Evolutionary conservation across 2,797 vertebrate genomes (phyloP).

Genomic region (Galago senegalensis): DNA sequence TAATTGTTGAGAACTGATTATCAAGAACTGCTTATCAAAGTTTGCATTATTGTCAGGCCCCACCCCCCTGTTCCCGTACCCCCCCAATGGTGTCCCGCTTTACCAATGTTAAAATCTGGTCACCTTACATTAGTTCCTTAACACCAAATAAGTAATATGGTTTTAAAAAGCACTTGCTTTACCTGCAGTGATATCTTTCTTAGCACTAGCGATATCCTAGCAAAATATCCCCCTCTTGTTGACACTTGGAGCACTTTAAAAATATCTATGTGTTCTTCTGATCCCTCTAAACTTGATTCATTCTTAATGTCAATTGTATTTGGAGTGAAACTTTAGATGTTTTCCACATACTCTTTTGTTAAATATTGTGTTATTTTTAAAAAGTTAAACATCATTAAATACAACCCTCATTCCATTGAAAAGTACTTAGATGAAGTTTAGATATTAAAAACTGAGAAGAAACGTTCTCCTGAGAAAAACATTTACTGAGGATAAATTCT

Average conservation of each 20-base stretch:
- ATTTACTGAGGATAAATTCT: constrained; percentile 17
- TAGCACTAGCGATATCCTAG: neutral
- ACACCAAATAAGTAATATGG: neutral
- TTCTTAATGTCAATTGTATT: constrained; percentile 65
- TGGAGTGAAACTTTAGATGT: constrained; percentile 44
- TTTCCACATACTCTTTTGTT: constrained; percentile 42
- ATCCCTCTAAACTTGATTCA: constrained; percentile 50
- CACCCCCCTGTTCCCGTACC: too few species aligned
- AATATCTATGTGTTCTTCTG: neutral
- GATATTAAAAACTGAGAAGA: constrained; percentile 51
- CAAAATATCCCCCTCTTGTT: neutral
- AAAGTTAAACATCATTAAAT: constrained; percentile 48
- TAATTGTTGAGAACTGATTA: too few species aligned
- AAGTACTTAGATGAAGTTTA: constrained; percentile 50
- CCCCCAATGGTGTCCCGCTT: too few species aligned
- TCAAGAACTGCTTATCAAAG: too few species aligned
- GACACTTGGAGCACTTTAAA: constrained; percentile 29
- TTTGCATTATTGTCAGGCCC: too few species aligned
- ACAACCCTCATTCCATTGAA: constrained; percentile 20
- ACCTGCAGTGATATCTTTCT: neutral
- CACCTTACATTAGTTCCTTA: neutral
- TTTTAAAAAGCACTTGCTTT: constrained; percentile 30
- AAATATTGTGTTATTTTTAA: constrained; percentile 59
- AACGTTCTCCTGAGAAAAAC: constrained; percentile 51
- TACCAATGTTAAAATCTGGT: too few species aligned